Conservation (phyloP, 1,140 invertebrate species). For the Lasioglossum baleicum region DNA sequence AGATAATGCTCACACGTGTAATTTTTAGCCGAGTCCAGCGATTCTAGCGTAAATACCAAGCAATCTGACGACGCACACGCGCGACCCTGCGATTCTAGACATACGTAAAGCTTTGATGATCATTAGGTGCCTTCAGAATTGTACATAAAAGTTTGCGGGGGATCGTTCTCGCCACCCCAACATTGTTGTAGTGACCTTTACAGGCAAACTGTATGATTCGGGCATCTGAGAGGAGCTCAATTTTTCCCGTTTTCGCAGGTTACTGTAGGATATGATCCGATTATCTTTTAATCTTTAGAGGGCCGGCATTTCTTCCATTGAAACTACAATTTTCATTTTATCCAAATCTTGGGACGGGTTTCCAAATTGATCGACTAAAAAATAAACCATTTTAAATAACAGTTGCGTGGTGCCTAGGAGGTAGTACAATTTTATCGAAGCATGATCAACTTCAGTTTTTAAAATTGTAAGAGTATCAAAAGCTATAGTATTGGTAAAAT, state of each 20-base stretch:
- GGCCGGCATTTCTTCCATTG: too few species aligned
- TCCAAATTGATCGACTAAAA: too few species aligned
- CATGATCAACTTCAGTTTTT: too few species aligned
- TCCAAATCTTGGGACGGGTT: too few species aligned
- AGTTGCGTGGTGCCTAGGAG: too few species aligned
- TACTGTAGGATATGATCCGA: background rate
- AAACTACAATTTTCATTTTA: too few species aligned
- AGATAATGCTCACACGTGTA: background rate
- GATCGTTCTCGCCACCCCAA: background rate
- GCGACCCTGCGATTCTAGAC: background rate
- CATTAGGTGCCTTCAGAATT: conserved; percentile 41
- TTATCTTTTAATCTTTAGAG: background rate
- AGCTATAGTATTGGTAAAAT: too few species aligned
- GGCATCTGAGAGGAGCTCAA: conserved; percentile 1
- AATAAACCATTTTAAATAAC: too few species aligned
- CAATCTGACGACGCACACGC: conserved; percentile 17
- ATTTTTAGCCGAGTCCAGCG: background rate
- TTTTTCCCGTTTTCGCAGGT: background rate
- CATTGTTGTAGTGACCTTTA: background rate
- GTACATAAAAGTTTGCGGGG: conserved; percentile 8
- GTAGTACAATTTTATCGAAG: too few species aligned
- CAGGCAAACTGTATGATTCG: conserved; percentile 12
- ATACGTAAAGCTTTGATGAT: background rate
- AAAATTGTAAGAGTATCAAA: too few species aligned
- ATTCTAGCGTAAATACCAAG: background rate